phyloP scores from a whole-genome alignment of 2,888 invertebrate genomes.

The Conops quadrifasciatus region DNA sequence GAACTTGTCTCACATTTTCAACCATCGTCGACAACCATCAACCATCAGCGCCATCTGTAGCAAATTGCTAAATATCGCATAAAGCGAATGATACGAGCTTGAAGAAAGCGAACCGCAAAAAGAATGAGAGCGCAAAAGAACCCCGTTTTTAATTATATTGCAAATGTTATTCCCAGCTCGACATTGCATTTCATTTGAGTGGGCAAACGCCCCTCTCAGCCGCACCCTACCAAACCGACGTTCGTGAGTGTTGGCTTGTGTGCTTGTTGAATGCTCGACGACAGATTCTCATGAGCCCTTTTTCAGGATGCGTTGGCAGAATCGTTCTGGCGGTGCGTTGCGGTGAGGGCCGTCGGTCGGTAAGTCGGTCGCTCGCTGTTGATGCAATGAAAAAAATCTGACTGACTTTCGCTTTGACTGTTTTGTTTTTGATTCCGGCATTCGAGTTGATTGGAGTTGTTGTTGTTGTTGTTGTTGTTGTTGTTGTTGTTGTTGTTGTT shows the following conservation, averaged over 20 bases:
- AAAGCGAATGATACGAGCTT: background rate
- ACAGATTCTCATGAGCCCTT: background rate
- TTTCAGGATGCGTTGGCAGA: too few species aligned
- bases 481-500: background rate
- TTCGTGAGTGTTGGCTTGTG: background rate
- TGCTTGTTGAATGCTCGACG: background rate
- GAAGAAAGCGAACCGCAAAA: background rate
- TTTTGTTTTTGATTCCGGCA: constrained; percentile 15
- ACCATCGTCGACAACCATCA: background rate
- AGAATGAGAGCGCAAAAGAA: background rate
- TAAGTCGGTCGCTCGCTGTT: background rate
- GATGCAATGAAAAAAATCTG: background rate
- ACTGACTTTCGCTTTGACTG: constrained; percentile 25
- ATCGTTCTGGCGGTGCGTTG: too few species aligned
- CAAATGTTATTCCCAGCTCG: constrained; percentile 22
- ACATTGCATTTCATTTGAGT: constrained; percentile 13
- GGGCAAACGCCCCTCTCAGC: background rate
- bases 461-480: constrained; percentile 31
- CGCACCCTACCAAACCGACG: background rate
- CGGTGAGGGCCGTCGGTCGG: too few species aligned
- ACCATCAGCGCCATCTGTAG: constrained; percentile 13
- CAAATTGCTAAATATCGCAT: constrained; percentile 19
- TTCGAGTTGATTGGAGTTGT: constrained; percentile 3
- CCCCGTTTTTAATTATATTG: constrained; percentile 25
- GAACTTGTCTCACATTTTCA: background rate